Evolutionary conservation across 2,797 vertebrate species (phyloP).

Genomic region (Sebastiscus tertius): DNA sequence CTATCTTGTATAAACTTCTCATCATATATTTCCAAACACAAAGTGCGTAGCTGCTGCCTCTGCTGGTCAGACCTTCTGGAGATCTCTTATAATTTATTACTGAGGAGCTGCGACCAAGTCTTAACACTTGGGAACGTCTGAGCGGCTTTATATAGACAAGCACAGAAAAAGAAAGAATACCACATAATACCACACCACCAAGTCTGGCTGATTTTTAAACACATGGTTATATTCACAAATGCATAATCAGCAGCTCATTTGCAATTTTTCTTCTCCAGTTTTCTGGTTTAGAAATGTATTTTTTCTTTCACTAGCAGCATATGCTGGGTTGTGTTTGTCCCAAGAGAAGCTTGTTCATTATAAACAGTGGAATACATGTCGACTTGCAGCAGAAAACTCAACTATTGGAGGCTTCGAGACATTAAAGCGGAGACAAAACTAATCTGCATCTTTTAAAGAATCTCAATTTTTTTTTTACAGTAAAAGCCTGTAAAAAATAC

Average conservation of each 20-base stretch:
- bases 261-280: neutral
- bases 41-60: neutral
- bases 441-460: neutral
- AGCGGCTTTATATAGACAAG: neutral
- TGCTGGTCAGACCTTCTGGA: neutral
- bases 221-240: neutral
- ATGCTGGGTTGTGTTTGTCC: neutral
- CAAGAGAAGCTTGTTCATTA: neutral
- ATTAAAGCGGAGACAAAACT: neutral
- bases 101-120: neutral
- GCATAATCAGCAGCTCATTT: conserved; percentile 1
- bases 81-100: neutral
- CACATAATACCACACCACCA: neutral
- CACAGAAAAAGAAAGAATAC: neutral
- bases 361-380: neutral
- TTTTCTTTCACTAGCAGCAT: neutral
- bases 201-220: neutral
- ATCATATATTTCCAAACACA: neutral
- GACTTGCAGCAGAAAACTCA: neutral
- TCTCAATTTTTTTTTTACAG: neutral
- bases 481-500: neutral
- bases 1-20: neutral
- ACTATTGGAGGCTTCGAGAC: neutral
- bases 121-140: neutral
- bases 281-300: neutral